Base-by-base conservation (phyloP, 2,888 invertebrate species). In the Nomada lathburiana region DNA sequence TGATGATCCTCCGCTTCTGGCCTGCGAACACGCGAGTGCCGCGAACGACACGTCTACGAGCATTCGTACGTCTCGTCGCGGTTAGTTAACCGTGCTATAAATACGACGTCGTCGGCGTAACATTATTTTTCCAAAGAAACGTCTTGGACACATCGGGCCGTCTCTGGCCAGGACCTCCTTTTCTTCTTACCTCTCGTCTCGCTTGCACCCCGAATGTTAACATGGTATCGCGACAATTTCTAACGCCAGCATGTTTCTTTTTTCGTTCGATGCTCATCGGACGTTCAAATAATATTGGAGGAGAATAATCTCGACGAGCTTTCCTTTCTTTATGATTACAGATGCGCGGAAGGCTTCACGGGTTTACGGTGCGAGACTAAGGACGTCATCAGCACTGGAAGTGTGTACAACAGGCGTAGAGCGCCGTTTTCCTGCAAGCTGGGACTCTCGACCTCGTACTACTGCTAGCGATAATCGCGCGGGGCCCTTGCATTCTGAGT, bases 291-390 rank as follows among this genome's bases (percentile, higher is more conserved):
- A 23, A 60, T 55, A 23, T 53, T 67, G 26, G 53, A 3, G 20
- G 42, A 13, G 20, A 29, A 20, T 10, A 5, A 36, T 29, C 23
- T 26, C n/a, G 26, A 63, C 7, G 36, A 36, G 7, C 16, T 16
- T 60, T 18, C 4, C n/a, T 26, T 26, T 44, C 69, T 59, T 53
- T 20, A 13, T 76, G 53, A 89, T 94, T 95, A 18, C 95, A 97
- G 97, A 95, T 97, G 97, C 94, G 96, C 96, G 90, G 96, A 97
- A 94, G 97, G 97, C 93, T 97, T 96, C 95, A 96, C 96, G 93
- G 97, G 97, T 92, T 96, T 96, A 94, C 96, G 97, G 92, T 97
- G 97, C 95, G 97, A 97, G 94, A 96, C 96, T 94, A 97, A 97
- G 96, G 96, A 96, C 94, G 96, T 96, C 93, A 95, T 96, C 94